Percentiles rank a stretch among this genome's conserved stretches.
Evolutionary conservation across 2,113 vertebrate genomes (phyloP).

Genomic region (Gobius niger): DNA sequence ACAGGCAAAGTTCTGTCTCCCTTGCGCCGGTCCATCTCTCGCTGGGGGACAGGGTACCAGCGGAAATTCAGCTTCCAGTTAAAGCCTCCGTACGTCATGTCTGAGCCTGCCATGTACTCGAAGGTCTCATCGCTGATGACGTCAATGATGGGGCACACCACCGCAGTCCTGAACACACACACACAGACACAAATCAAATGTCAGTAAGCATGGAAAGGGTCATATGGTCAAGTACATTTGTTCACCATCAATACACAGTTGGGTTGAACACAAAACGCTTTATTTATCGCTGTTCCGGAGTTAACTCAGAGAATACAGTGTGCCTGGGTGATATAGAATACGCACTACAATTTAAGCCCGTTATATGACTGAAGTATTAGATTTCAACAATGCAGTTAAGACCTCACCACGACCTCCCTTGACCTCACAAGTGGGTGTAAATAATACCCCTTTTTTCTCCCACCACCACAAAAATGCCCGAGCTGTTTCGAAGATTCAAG

Average conservation of each 20-base stretch:
- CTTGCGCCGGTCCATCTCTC: slow-evolving; percentile 97
- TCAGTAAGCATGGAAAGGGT: neutral
- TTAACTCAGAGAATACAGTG: too few relatives aligned
- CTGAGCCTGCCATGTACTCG: slow-evolving; percentile 98
- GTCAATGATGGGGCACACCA: slow-evolving; percentile 98
- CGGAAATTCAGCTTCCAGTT: slow-evolving; percentile 99
- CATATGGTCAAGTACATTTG: too few relatives aligned
- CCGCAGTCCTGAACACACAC: slow-evolving; percentile 81
- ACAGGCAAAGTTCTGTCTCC: slow-evolving; percentile 95
- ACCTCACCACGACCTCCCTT: neutral
- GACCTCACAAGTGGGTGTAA: neutral
- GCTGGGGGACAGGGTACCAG: slow-evolving; percentile 97
- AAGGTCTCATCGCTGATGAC: slow-evolving; percentile 98
- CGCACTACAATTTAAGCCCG: too few relatives aligned
- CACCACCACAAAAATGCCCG: neutral
- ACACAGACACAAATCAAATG: neutral
- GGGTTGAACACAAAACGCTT: too few relatives aligned
- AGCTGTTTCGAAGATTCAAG: slow-evolving; percentile 3
- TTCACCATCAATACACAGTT: too few relatives aligned
- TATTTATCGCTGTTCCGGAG: too few relatives aligned
- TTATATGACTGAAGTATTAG: too few relatives aligned
- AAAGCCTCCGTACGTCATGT: slow-evolving; percentile 98
- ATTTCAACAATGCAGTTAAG: neutral
- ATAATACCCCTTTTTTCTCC: neutral
- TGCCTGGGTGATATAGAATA: too few relatives aligned